Base-by-base conservation (phyloP, 64 coral and sea anemone species). In the Montipora sp. region DNA sequence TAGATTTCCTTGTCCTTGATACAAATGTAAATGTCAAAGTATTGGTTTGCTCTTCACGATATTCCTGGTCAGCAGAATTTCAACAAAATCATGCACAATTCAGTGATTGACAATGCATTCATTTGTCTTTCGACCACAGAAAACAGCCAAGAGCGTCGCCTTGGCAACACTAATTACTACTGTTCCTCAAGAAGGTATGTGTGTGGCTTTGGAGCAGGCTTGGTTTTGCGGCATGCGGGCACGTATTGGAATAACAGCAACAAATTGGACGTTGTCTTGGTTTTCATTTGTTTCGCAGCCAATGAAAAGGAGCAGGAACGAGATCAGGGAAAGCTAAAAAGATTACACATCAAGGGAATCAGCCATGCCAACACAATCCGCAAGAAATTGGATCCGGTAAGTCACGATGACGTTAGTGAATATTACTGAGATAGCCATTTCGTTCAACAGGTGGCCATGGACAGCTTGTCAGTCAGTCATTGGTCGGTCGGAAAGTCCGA, bases 131-230 rank as follows among this genome's bases (percentile, higher is more conserved):
- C 75, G 47, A 47, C 80, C 44, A 36, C 86, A 96, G 95, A 96
- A 96, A 93, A 87, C 91, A 27, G 87, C 83, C 6, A 88, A 92
- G 78, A 96, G 90, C 49, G 79, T 96, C 1, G 77, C 90, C 9
- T 90, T 60, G 50, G 74, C 93, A 23, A 75, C 65, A 87, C 66
- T 59, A 8, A 3, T 80, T 47, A 96, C 63, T 21, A 9, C 18
- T 5, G 11, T 79, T 45, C 43, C 79, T 15, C 77, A 55, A 27
- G 87, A 89, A 60, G 80, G 95, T 96, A 84, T 65, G 79, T 70
- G 13, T 11, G 0, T 15, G 12, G 12, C 8, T 47, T 57, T 77
- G 3, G 5, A n/a, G 20, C 0, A 57, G 3, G 11, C 53, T 71
- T 12, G 60, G 0, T 44, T 2, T 47, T 3, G 45, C 12, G 27